Percentiles rank a stretch among this genome's conserved stretches.
Conservation (phyloP, 2,888 invertebrate genomes). For the Tiliacea citrago region DNA sequence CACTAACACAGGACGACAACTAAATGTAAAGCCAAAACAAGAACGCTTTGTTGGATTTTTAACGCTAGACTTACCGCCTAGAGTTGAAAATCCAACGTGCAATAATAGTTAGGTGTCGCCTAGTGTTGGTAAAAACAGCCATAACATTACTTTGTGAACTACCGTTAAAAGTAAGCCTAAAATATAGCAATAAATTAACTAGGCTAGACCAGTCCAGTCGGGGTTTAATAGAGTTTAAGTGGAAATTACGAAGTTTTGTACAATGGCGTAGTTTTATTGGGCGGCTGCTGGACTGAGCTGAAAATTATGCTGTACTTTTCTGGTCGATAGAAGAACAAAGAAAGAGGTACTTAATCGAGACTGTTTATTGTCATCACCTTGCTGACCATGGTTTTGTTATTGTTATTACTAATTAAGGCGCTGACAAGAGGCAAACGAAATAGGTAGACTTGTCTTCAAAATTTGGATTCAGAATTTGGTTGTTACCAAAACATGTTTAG, state of each 20-base stretch:
- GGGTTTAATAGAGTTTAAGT: slow-evolving; percentile 24
- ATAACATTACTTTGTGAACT: slow-evolving; percentile 27
- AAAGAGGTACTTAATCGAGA: too few relatives aligned
- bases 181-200: slow-evolving; percentile 42
- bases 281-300: not conserved
- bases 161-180: slow-evolving; percentile 42
- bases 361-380: too few relatives aligned
- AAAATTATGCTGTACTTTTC: not conserved
- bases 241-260: slow-evolving; percentile 28
- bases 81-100: not conserved
- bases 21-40: not conserved
- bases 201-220: slow-evolving; percentile 21
- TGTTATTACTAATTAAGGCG: too few relatives aligned
- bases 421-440: too few relatives aligned
- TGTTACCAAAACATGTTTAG: too few relatives aligned
- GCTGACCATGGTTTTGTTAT: too few relatives aligned
- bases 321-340: too few relatives aligned
- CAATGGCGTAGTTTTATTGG: not conserved
- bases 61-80: not conserved
- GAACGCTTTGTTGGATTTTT: not conserved
- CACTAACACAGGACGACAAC: not conserved
- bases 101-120: not conserved
- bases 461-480: too few relatives aligned
- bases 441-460: too few relatives aligned
- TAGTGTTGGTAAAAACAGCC: not conserved